A percentile compares a stretch with the other conserved stretches of the same genome.
Evolutionary conservation across 2,113 vertebrate genomes (phyloP).

Genomic region (Sardina pilchardus): DNA sequence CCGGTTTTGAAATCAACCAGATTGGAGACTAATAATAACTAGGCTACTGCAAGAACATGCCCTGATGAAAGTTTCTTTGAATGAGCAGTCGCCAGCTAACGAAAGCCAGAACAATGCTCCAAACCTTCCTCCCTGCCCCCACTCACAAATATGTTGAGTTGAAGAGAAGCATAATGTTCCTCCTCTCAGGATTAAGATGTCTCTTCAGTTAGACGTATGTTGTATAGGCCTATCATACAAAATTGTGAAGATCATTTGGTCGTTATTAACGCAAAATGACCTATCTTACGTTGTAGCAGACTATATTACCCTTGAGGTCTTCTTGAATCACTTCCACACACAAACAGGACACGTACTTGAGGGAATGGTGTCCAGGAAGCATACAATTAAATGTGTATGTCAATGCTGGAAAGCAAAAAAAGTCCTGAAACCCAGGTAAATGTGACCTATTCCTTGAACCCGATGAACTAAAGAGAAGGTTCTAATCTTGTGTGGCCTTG

Average conservation of each 20-base stretch:
- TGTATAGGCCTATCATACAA: background rate
- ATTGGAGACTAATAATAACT: background rate
- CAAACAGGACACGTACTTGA: background rate
- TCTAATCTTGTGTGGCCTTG: background rate
- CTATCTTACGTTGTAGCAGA: background rate
- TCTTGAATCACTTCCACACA: background rate
- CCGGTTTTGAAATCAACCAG: background rate
- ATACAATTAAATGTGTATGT: background rate
- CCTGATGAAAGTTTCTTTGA: background rate
- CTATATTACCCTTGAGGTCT: background rate
- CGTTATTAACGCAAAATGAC: background rate
- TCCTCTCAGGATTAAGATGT: background rate
- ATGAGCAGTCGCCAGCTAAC: constrained; percentile 6
- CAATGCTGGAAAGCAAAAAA: background rate
- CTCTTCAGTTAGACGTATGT: background rate
- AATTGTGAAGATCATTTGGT: background rate
- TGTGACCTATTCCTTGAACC: background rate
- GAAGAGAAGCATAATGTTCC: background rate
- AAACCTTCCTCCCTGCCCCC: background rate
- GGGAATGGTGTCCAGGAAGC: background rate
- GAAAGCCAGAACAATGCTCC: constrained; percentile 8
- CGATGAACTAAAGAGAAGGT: background rate
- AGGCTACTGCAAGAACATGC: background rate
- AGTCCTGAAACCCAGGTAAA: background rate
- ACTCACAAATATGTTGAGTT: background rate